Evolutionary conservation across 1,140 invertebrate species (phyloP), one percentile per base, ranked within the genome.

Genomic region (Drosophila lacertosa): DNA sequence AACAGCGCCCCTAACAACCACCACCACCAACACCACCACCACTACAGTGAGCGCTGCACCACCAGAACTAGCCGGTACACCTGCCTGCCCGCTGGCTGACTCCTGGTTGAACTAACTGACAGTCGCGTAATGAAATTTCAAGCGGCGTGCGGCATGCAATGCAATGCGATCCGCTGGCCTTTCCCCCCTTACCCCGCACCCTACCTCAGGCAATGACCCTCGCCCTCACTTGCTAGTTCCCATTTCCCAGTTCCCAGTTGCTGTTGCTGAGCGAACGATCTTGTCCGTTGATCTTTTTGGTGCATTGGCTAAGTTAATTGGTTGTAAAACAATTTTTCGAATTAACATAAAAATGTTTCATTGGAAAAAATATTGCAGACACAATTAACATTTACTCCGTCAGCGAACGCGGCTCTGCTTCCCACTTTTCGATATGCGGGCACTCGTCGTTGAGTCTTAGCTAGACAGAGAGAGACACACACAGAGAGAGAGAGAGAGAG

Each of bases 331-430:
- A 86, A 86, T 86, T 86, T 86, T 86, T 86, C 80, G 82, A 86
- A 86, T 86, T 86, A 86, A 86, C 82, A 86, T 86, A 86, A 86
- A 86, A 88, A 86, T 89, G 82, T 86, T 86, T 86, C 82, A 86
- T 86, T 82, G 82, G 82, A 88, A 86, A 88, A 86, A 57, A 78
- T 82, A 83, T 81, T 71, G 67, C 67, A 70, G 62, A 65, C 53
- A 65, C 67, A 70, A 70, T 70, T 70, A 70, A 70, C 60, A 65
- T 70, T 69, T 69, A 63, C 67, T 39, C 35, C 35, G n/a, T 58
- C 40, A 20, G 40, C 42, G 4, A 44, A 4, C 22, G 2, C 16
- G 11, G 20, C 20, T 44, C 20, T n/a, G 20, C 20, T 6, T 47
- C 20, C 6, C 44, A 47, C 22, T 60, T 40, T 45, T 47, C 77